Base-by-base conservation (phyloP, 1,140 invertebrate species). In the Periplaneta americana region DNA sequence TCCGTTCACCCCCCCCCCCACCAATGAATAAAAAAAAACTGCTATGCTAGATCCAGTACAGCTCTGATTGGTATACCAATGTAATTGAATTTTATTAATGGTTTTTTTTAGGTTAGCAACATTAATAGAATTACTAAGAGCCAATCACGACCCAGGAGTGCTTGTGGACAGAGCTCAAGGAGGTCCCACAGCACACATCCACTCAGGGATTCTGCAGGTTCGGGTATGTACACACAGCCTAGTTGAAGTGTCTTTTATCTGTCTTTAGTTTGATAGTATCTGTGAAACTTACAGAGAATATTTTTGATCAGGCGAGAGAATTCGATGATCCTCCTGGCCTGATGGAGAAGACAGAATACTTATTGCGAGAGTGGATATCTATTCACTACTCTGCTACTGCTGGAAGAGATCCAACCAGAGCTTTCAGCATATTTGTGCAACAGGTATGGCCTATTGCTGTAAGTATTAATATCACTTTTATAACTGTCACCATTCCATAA, bases 291-390 rank as follows among this genome's bases (percentile, higher is more conserved):
- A 57, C n/a, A 57, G n/a, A 28, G n/a, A 78, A 80, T 81, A 10
- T 82, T 66, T 37, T 39, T 80, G 9, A 89, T 28, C 91, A 97
- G 91, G 93, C 96, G 33, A 91, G 95, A 79, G 96, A 98, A 81
- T 97, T 94, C 84, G 97, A 98, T 85, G 98, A 99, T 90, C 97
- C 98, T 22, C 96, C 95, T 9, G 97, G 96, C 17, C 89, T 99
- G 10, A 94, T 97, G 85, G 98, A 99, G 85, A 99, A 99, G 87
- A 98, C 98, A 0, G 98, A 99, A 86, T 96, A 92, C 83, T 88
- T 99, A 2, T 89, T 99, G 11, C 91, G 97, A 22, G 98, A 99
- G 86, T 99, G 98, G 98, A 95, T 99, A 5, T 92, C 91, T 31
- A 93, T 99, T 86, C 98, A 98, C 86, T 93, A 97, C 85, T 94